These are phyloP conservation scores for Xestia c-nigrum DNA, from an alignment of 2,888 invertebrate genomes.

Conservation along the genomic window DNA sequence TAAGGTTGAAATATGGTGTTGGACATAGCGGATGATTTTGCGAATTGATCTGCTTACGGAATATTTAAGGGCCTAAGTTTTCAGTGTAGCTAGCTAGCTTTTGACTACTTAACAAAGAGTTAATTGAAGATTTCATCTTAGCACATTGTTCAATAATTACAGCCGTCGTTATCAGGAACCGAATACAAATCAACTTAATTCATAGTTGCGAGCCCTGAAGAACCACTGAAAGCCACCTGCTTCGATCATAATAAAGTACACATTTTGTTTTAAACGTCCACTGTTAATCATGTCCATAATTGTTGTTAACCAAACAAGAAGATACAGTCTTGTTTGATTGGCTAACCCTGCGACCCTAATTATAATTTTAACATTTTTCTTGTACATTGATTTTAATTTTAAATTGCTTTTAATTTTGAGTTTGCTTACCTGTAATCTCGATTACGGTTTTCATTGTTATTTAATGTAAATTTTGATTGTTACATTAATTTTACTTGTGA, in stretches of 20 bases:
- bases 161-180: background rate
- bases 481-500: too few species aligned
- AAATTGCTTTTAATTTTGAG: too few species aligned
- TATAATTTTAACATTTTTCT: too few species aligned
- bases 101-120: background rate
- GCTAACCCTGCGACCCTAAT: too few species aligned
- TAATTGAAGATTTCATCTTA: background rate
- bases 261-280: background rate
- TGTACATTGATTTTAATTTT: too few species aligned
- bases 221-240: background rate
- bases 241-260: background rate
- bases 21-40: constrained; percentile 1
- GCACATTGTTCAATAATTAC: background rate
- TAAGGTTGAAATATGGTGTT: constrained; percentile 11
- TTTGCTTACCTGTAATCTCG: too few species aligned
- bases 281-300: background rate
- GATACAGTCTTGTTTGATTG: background rate
- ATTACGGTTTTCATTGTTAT: too few species aligned
- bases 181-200: background rate
- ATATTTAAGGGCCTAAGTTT: background rate
- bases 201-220: background rate
- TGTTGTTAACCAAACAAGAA: background rate
- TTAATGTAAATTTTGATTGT: too few species aligned
- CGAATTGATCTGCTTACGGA: background rate
- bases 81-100: background rate